Evolutionary conservation across 2,888 invertebrate species (phyloP).

Genomic region (Cybosia mesomella): DNA sequence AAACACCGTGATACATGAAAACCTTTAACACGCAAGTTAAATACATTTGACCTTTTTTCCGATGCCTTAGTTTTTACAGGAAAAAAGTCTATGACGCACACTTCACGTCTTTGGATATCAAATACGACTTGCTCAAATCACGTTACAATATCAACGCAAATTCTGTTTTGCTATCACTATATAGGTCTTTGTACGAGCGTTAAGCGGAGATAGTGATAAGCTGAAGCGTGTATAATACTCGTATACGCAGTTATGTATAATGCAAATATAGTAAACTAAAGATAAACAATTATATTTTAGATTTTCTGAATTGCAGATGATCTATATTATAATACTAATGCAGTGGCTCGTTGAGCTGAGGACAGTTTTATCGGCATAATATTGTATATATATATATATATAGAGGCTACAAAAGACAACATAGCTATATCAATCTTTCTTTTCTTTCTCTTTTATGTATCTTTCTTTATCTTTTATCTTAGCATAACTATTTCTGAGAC

Average conservation of each 20-base stretch:
- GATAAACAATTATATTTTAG: neutral
- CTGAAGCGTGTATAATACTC: neutral
- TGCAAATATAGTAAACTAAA: neutral
- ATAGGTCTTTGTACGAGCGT: conserved; percentile 17
- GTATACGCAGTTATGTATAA: neutral
- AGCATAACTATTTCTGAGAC: no score
- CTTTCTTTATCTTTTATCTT: no score
- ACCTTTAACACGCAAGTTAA: conserved; percentile 10
- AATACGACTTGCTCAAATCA: conserved; percentile 26
- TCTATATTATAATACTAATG: neutral
- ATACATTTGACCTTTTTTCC: conserved; percentile 21
- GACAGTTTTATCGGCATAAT: no score
- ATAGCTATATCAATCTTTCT: neutral
- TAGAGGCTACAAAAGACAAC: neutral
- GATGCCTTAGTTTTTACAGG: conserved; percentile 29
- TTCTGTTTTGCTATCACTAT: conserved; percentile 16
- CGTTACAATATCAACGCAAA: conserved; percentile 11
- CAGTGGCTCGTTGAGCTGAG: no score
- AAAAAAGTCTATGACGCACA: conserved; percentile 16
- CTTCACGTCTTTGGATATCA: conserved; percentile 20
- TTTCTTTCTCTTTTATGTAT: no score
- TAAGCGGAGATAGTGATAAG: neutral
- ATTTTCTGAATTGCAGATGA: neutral
- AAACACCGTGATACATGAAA: conserved; percentile 2
- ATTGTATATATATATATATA: no score